phyloP scores from a whole-genome alignment of 2,797 vertebrate genomes.

The Sitta carolinensis region DNA sequence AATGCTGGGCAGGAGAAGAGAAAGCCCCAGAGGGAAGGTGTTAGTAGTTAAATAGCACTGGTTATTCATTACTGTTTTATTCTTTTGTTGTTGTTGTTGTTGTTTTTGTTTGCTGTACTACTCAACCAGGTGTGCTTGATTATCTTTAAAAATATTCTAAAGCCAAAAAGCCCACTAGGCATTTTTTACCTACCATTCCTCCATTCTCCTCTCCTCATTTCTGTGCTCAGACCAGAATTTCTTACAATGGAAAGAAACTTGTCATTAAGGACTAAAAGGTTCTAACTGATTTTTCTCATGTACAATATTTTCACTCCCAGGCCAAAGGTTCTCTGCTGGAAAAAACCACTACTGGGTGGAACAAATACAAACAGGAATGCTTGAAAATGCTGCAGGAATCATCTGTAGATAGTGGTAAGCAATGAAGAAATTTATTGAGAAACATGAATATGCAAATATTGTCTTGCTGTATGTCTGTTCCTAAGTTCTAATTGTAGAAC shows the following conservation, averaged over 20 bases:
- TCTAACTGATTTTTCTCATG: neutral
- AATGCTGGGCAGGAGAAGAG: neutral
- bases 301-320: conserved; percentile 64
- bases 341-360: conserved; percentile 81
- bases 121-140: neutral
- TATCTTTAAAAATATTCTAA: neutral
- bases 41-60: neutral
- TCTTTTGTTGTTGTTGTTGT: too few species aligned
- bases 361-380: conserved; percentile 85
- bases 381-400: conserved; percentile 74
- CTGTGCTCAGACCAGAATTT: neutral
- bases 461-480: neutral
- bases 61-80: neutral
- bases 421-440: neutral
- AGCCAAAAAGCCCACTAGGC: neutral
- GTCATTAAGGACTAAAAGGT: neutral
- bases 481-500: neutral
- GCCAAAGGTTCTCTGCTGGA: conserved; percentile 82
- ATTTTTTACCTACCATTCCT: neutral
- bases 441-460: neutral
- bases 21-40: neutral
- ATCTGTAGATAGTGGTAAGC: conserved; percentile 77
- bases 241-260: neutral
- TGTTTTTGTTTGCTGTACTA: neutral
- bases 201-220: neutral